Evolutionary conservation across 2,113 vertebrate species (phyloP).

Genomic region (Crotalus horridus): DNA sequence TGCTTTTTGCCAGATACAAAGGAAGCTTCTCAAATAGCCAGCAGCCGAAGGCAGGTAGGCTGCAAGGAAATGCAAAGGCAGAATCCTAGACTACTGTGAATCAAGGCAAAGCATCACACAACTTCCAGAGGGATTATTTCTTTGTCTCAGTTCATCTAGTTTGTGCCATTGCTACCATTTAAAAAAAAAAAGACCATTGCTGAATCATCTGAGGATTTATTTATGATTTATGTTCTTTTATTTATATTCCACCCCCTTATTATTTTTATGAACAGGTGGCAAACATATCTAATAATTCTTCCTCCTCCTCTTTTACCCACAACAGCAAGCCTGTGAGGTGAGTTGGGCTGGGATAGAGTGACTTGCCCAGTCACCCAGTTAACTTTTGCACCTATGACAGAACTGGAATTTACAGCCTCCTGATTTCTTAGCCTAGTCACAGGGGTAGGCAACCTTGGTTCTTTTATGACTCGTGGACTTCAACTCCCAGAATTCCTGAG

Average conservation of each 20-base stretch:
- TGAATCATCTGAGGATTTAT: background rate
- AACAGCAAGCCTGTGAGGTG: background rate
- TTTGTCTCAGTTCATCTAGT: constrained; percentile 27
- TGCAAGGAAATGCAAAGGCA: background rate
- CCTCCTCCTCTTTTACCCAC: background rate
- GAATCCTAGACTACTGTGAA: constrained; percentile 5
- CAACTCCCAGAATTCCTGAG: no score
- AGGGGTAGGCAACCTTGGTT: no score
- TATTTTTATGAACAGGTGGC: background rate
- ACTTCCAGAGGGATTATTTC: constrained; percentile 23
- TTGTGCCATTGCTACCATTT: background rate
- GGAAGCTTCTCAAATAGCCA: constrained; percentile 3
- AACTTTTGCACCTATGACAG: background rate
- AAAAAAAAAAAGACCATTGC: background rate
- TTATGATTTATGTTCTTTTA: background rate
- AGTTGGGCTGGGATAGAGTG: background rate
- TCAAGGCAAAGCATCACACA: background rate
- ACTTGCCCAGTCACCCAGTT: background rate
- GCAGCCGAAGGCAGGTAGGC: background rate
- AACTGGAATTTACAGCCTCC: background rate
- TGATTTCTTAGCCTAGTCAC: background rate
- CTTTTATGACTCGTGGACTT: no score
- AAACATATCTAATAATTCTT: background rate
- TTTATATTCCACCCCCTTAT: background rate
- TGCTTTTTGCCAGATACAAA: background rate